These are phyloP conservation scores for Alitta virens DNA, from an alignment of 2,888 invertebrate species.

Conservation along the genomic window DNA sequence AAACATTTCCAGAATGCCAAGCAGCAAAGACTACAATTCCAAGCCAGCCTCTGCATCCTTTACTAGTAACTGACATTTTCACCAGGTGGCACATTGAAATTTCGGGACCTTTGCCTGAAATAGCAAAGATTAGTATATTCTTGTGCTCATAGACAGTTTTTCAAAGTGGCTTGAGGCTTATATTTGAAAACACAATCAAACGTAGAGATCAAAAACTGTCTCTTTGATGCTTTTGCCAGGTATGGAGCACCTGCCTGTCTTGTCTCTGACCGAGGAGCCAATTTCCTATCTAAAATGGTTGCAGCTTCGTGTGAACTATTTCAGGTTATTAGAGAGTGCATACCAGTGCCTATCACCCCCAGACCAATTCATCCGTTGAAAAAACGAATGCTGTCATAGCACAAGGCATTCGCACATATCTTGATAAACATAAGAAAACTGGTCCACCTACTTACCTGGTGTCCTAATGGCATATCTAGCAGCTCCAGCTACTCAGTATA, in stretches of 20 bases:
- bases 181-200: constrained; percentile 19
- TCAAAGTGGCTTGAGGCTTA: constrained; percentile 24
- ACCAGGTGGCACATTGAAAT: constrained; percentile 26
- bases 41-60: constrained; percentile 19
- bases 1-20: constrained; percentile 29
- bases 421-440: constrained; percentile 1
- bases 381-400: constrained; percentile 12
- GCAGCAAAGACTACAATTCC: constrained; percentile 17
- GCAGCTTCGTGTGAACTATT: constrained; percentile 20
- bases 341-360: constrained; percentile 19
- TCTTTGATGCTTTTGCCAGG: constrained; percentile 12
- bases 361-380: constrained; percentile 14
- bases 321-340: constrained; percentile 11
- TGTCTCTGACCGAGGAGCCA: constrained; percentile 15
- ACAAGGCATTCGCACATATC: constrained; percentile 9
- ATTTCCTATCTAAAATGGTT: constrained; percentile 17
- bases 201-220: constrained; percentile 4
- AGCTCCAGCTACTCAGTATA: constrained; percentile 2
- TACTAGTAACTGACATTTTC: constrained; percentile 21
- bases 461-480: constrained; percentile 13
- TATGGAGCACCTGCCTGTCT: constrained; percentile 19
- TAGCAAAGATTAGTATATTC: constrained; percentile 66
- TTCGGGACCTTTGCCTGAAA: constrained; percentile 24
- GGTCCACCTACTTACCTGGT: constrained; percentile 4
- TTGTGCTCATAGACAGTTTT: constrained; percentile 14